Evolutionary conservation across 2,113 vertebrate species (phyloP), one percentile per base, ranked within the genome.

Genomic region (Bufo gargarizans): DNA sequence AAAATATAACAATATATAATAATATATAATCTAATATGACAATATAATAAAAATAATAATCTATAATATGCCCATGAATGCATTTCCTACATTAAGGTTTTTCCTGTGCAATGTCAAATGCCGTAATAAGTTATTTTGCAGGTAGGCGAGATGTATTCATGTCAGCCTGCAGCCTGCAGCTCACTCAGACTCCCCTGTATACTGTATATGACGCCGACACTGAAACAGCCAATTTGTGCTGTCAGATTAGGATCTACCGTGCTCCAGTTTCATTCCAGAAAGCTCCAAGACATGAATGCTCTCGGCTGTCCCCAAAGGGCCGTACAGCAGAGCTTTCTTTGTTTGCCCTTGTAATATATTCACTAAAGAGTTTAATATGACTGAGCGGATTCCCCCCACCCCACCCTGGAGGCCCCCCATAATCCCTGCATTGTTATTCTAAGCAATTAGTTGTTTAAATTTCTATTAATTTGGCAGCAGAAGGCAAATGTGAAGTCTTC

Each of bases 181-280:
- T 80, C 78, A 16, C 22, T 4, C 22, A 22, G 9, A 17, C 53
- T 45, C 13, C 5, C 17, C 13, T 43, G 50, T 17, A 78, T 55
- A 55, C 20, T 4, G 45, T 2, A 77, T 77, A n/a, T 16, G 17
- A 3, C 55, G 11, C n/a, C 20, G 22, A 59, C 55, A 14, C 8
- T 33, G 77, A n/a, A 22, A 17, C 43, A 49, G 45, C 2, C 50
- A 45, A 80, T 16, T 55, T 80, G 78, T 59, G 45, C 47, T 19
- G 45, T 74, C 43, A 59, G 55, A 80, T 80, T 79, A 80, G 59
- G 12, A 80, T 80, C 78, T 80, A 45, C 78, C 55, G 78, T 17
- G 78, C 14, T 80, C 16, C 55, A 33, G 78, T 43, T 80, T 47
- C 45, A 74, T 59, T 80, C 78, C 78, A 59, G n/a, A 79, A 58